A percentile compares a stretch with the other conserved stretches of the same genome.
These are phyloP conservation scores for Hyposoter didymator DNA, from an alignment of 2,888 invertebrate genomes.

Conservation along the genomic window DNA sequence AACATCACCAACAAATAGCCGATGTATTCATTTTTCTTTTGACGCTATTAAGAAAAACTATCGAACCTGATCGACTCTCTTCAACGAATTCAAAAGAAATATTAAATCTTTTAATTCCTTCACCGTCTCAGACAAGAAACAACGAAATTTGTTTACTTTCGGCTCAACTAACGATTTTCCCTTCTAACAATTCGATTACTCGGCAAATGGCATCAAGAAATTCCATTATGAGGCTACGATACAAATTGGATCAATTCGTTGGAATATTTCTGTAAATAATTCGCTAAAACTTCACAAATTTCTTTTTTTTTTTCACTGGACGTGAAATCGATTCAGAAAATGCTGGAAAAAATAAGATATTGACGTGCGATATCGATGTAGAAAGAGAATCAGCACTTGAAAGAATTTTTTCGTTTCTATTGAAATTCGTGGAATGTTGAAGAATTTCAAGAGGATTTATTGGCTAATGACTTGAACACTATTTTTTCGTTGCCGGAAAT, in stretches of 20 bases:
- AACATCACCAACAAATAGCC: background rate
- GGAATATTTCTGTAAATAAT: background rate
- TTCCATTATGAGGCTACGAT: background rate
- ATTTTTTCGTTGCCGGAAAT: background rate
- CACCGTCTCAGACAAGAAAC: background rate
- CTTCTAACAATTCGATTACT: slow-evolving; percentile 87
- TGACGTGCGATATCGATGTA: background rate
- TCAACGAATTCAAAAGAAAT: background rate
- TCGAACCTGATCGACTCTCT: background rate
- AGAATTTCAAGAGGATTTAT: background rate
- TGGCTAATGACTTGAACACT: background rate
- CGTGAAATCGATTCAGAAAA: background rate
- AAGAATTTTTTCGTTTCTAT: background rate
- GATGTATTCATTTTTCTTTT: slow-evolving; percentile 10
- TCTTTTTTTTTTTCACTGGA: background rate
- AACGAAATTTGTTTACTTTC: background rate
- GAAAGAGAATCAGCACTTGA: background rate
- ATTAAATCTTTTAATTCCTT: background rate
- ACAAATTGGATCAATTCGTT: background rate
- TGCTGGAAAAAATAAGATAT: background rate
- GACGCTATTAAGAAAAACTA: background rate
- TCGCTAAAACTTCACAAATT: background rate
- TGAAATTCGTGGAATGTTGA: background rate
- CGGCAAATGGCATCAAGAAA: slow-evolving; percentile 94
- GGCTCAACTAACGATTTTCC: background rate